Evolutionary conservation across 2,113 vertebrate species (phyloP), one percentile per base, ranked within the genome.

Genomic region (Globicephala melas): DNA sequence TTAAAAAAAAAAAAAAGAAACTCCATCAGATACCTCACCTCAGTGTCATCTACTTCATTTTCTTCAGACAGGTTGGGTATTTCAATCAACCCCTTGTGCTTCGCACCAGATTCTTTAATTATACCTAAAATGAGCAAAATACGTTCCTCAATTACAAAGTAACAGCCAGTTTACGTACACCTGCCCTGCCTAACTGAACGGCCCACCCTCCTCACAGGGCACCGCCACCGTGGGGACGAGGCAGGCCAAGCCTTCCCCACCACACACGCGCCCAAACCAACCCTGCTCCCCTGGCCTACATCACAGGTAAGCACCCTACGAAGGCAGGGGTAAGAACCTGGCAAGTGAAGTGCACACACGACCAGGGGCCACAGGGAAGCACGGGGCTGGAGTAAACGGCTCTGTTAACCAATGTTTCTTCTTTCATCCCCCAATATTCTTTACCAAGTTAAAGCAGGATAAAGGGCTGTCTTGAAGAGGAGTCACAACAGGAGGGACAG

Each of bases 41-140:
- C 98, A 26, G 98, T 98, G 98, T 98, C 98, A 97, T 98, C 98
- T 79, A 99, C 98, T 98, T 98, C 98, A 95, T 98, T 99, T 98
- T 99, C 98, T 98, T 99, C 98, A 97, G 98, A 98, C 95, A 99
- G 98, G 97, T 89, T 98, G 97, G 98, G 98, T 98, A 98, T 99
- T 98, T 99, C 98, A 98, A 98, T 96, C 97, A 98, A 95, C 96
- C 98, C 98, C 96, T 98, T 98, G 97, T 98, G 98, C 96, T 98
- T 98, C 68, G 87, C 98, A 96, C 98, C 98, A 95, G 98, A 98
- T 93, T 98, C 98, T 97, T 98, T 99, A 94, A 98, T 87, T 95
- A 97, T 98, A 98, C 98, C 98, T 99, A 98, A 98, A 98, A 96
- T 96, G 83, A 98, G 96, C 97, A 98, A 97, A 98, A 98, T 0